A percentile compares a stretch with the other conserved stretches of the same genome.
phyloP scores from a whole-genome alignment of 1,140 invertebrate genomes.

The Archegozetes longisetosus region DNA sequence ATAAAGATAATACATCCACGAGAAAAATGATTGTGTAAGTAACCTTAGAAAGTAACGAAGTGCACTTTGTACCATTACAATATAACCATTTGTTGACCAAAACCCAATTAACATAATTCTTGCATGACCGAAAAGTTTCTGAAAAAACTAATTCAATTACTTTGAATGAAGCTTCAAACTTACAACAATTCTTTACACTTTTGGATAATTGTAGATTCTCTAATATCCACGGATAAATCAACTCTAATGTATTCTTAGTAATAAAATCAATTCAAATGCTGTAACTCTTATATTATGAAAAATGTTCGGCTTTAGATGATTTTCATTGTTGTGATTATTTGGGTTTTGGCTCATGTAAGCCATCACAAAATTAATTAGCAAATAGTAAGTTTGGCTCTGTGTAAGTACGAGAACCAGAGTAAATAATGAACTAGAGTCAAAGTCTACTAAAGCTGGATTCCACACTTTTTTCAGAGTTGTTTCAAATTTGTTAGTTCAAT shows the following conservation, averaged over 20 bases:
- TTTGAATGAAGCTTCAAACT: not conserved
- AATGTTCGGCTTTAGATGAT: too few species aligned
- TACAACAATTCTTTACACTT: not conserved
- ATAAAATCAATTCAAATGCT: too few species aligned
- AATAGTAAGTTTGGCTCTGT: not conserved
- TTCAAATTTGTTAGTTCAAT: too few species aligned
- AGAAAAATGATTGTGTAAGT: constrained; percentile 17
- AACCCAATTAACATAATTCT: not conserved
- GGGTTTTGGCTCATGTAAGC: too few species aligned
- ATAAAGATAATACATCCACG: constrained; percentile 13
- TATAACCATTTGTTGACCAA: not conserved
- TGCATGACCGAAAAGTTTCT: not conserved
- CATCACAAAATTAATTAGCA: not conserved
- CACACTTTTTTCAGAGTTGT: not conserved
- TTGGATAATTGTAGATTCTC: too few species aligned
- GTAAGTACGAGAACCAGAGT: not conserved
- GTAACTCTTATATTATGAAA: too few species aligned
- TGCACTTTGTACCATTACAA: not conserved
- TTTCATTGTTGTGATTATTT: too few species aligned
- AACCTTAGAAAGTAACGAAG: not conserved
- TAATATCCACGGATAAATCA: too few species aligned
- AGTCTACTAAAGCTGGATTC: not conserved
- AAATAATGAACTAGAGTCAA: not conserved
- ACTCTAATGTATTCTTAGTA: too few species aligned
- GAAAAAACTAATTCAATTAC: not conserved